These are phyloP conservation scores for Phymastichus coffea DNA, from an alignment of 1,140 invertebrate species.

Conservation along the genomic window DNA sequence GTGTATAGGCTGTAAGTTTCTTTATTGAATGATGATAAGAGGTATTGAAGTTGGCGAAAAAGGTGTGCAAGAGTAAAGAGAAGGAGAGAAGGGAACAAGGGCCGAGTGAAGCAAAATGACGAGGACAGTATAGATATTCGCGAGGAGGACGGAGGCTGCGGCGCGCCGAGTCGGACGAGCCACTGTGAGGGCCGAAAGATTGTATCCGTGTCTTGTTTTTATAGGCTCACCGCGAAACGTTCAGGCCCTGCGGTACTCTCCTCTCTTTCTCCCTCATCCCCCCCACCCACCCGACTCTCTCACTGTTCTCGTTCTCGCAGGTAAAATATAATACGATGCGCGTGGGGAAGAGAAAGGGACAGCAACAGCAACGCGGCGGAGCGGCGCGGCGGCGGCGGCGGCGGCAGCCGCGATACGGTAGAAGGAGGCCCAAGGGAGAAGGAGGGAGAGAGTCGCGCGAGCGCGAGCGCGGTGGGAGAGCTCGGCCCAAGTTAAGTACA, in stretches of 20 bases:
- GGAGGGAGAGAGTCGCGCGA: constrained; percentile 41
- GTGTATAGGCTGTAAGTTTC: no score
- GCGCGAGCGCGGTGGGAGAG: constrained; percentile 26
- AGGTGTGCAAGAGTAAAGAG: no score
- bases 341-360: constrained; percentile 22
- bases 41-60: constrained; percentile 13
- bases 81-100: no score
- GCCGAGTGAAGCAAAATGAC: no score
- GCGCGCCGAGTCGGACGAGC: constrained; percentile 50
- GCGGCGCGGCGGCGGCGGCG: no score
- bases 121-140: constrained; percentile 36
- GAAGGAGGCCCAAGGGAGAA: constrained; percentile 27
- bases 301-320: constrained; percentile 12
- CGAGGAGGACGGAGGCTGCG: constrained; percentile 40
- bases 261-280: neutral
- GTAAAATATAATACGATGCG: constrained; percentile 32
- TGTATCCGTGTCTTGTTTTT: constrained; percentile 58
- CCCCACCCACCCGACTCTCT: neutral
- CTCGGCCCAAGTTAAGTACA: constrained; percentile 25
- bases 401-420: neutral
- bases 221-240: constrained; percentile 51
- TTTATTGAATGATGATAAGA: constrained; percentile 25
- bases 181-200: constrained; percentile 53
- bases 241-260: constrained; percentile 34
- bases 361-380: constrained; percentile 25